Percentiles rank a stretch among this genome's conserved stretches.
Conservation (phyloP, 2,797 vertebrate species). For the Chaetophractus vellerosus region DNA sequence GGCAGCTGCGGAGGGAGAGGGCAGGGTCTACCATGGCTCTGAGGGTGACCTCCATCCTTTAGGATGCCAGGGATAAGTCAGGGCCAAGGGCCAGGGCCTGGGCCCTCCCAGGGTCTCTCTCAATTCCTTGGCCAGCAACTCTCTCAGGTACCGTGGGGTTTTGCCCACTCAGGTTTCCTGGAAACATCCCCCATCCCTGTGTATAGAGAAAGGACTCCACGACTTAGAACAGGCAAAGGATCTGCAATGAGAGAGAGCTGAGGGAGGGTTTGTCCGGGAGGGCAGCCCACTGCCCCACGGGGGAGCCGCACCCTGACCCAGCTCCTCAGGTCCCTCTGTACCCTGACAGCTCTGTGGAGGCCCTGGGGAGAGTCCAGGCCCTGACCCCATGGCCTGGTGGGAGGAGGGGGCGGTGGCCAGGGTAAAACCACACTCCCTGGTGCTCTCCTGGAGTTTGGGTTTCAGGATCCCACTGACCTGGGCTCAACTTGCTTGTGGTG, state of each 20-base stretch:
- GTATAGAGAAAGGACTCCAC: neutral
- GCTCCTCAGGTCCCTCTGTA: neutral
- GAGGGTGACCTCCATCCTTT: neutral
- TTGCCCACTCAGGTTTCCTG: slow-evolving; percentile 63
- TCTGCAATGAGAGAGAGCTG: neutral
- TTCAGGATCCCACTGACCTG: neutral
- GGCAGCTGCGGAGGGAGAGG: neutral
- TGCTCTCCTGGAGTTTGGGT: neutral
- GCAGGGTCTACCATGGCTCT: rapidly evolving
- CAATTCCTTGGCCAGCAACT: neutral
- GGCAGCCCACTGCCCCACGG: neutral
- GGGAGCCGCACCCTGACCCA: neutral
- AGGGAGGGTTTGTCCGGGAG: neutral
- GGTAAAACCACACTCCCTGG: neutral
- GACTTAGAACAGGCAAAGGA: neutral
- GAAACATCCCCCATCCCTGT: neutral
- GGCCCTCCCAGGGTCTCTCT: neutral
- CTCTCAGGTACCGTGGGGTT: neutral
- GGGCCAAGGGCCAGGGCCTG: neutral
- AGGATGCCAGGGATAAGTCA: neutral
- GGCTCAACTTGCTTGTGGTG: neutral
- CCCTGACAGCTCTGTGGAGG: rapidly evolving
- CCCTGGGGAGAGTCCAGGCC: neutral
- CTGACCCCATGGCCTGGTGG: neutral
- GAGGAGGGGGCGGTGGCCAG: rapidly evolving